phyloP scores from a whole-genome alignment of 2,113 vertebrate genomes.

The Gambusia affinis region DNA sequence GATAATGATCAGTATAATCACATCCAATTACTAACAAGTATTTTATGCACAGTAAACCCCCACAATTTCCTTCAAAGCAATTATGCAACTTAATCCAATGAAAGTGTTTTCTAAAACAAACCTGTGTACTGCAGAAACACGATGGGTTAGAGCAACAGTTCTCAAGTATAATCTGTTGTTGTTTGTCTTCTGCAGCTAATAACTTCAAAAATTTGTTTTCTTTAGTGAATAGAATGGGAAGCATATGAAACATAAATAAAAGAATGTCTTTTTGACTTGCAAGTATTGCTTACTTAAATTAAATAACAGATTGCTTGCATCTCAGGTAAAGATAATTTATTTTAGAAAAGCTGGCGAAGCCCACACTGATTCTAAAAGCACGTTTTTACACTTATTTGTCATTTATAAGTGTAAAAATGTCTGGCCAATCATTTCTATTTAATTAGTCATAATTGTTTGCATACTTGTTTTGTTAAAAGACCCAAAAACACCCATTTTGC shows the following conservation, averaged over 20 bases:
- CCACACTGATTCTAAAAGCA: no score
- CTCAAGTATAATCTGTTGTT: background rate
- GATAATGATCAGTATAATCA: conserved; percentile 63
- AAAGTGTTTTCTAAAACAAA: conserved; percentile 25
- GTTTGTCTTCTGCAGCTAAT: background rate
- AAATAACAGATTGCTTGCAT: background rate
- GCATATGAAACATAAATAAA: background rate
- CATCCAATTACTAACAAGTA: conserved; percentile 61
- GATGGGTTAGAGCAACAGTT: background rate
- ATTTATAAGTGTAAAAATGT: no score
- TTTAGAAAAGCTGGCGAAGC: no score
- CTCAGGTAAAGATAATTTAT: background rate
- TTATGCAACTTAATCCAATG: conserved; percentile 33
- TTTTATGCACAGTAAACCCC: conserved; percentile 37
- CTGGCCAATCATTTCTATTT: no score
- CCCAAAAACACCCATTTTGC: no score
- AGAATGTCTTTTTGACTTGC: background rate
- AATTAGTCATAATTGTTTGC: no score
- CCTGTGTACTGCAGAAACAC: background rate
- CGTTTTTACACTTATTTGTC: no score
- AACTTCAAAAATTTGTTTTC: background rate
- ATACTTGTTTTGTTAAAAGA: no score
- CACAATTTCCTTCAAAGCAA: conserved; percentile 24
- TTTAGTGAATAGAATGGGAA: background rate
- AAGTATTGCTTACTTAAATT: background rate